phyloP scores from a whole-genome alignment of 2,888 invertebrate genomes.

The Andricus curvator region DNA sequence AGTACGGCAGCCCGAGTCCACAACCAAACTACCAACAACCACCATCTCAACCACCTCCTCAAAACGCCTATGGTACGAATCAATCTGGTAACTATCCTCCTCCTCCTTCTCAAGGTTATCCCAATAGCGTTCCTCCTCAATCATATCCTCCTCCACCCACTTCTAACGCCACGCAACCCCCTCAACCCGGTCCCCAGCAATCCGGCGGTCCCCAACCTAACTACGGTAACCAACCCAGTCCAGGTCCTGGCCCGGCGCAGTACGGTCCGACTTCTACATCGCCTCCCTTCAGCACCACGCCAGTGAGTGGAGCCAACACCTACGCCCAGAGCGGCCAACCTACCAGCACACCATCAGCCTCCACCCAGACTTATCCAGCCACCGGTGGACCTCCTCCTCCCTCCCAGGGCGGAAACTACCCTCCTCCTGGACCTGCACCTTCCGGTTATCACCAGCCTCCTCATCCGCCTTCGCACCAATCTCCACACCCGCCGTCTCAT shows the following conservation, averaged over 20 bases:
- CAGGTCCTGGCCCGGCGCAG: constrained; percentile 67
- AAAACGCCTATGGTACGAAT: constrained; percentile 72
- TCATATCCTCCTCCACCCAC: constrained; percentile 80
- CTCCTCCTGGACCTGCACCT: constrained; percentile 83
- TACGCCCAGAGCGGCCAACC: constrained; percentile 76
- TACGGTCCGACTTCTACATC: constrained; percentile 76
- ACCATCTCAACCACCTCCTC: constrained; percentile 68
- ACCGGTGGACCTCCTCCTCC: constrained; percentile 77
- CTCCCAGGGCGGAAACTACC: constrained; percentile 73
- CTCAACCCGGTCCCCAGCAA: constrained; percentile 80
- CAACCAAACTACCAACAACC: constrained; percentile 74
- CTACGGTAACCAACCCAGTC: constrained; percentile 81
- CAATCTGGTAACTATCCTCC: constrained; percentile 79
- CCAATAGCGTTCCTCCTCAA: constrained; percentile 75
- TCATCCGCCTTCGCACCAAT: constrained; percentile 77
- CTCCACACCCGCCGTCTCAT: constrained; percentile 74
- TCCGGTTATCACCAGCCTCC: constrained; percentile 81
- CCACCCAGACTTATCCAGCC: constrained; percentile 82
- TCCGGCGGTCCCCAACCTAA: constrained; percentile 77
- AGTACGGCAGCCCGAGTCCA: constrained; percentile 78
- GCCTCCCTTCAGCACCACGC: constrained; percentile 74
- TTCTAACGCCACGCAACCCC: constrained; percentile 70
- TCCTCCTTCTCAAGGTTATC: constrained; percentile 79
- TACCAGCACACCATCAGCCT: constrained; percentile 78
- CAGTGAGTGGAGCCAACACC: constrained; percentile 72